Base-by-base conservation (phyloP, 2,797 vertebrate species). In the Cichlasoma orientale region DNA sequence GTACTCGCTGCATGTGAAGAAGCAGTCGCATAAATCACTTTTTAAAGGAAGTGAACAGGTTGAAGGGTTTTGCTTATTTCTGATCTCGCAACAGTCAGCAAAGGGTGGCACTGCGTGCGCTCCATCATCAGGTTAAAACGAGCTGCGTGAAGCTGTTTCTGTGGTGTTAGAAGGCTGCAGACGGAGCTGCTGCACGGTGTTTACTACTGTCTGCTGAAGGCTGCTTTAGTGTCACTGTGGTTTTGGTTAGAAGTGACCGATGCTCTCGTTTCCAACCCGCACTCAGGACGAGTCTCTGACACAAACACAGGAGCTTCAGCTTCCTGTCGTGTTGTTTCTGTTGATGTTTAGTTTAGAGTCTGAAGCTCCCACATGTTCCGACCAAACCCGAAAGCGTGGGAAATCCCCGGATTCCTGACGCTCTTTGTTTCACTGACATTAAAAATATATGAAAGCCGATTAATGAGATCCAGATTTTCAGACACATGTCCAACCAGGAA, bases 391-490 rank as follows among this genome's bases (percentile, higher is more conserved):
- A 69, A 52, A 25, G 59, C 71, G 56, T 1, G 41, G 90, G 89
- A 89, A 92, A 90, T 82, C 87, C 90, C 90, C 89, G 82, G 68
- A 90, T 90, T 87, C 88, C 87, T 87, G 78, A 58, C 10, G 59
- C 75, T 9, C 79, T 79, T 59, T 71, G 70, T 54, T 27, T 59
- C 4, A 6, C 52, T 19, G 38, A 52, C 36, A 56, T 59, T 56
- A 31, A 74, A 57, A 72, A 38, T 7, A 47, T 33, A 4, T 4
- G 6, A 9, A 56, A 21, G 23, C 10, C 44, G 25, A 56, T 56
- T 55, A 23, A 54, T 16, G 5, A 4, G 23, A 59, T 72, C 57
- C 23, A 58, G 36, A 27, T 1, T 19, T 54, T 66, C 14, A 66
- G 38, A 66, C 59, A 47, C 54, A 8, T 4, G 44, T 82, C 57